Conservation (phyloP, 2,888 invertebrate species). For the Pemphredon lugubris region DNA sequence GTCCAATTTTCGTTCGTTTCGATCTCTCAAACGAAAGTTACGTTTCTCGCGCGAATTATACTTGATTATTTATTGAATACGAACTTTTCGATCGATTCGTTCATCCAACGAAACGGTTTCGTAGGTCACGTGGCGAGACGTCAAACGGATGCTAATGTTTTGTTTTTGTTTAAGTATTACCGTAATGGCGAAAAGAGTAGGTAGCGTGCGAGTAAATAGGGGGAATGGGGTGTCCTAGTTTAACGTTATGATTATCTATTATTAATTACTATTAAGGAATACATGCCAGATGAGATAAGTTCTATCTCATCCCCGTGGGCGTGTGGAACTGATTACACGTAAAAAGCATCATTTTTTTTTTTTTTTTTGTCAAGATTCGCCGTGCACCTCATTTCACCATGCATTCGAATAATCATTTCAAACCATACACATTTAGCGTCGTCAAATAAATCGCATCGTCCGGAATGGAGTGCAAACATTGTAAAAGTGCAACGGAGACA, state of each 20-base stretch:
- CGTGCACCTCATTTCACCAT: slow-evolving; percentile 20
- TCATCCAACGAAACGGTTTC: slow-evolving; percentile 7
- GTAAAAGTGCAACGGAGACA: background rate
- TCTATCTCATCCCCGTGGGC: slow-evolving; percentile 44
- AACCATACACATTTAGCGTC: slow-evolving; percentile 9
- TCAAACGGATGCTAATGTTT: slow-evolving; percentile 45
- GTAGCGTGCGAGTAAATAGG: slow-evolving; percentile 10
- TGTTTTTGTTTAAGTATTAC: slow-evolving; percentile 60
- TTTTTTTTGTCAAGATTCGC: slow-evolving; percentile 42
- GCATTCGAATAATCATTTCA: slow-evolving; percentile 15
- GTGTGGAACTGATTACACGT: slow-evolving; percentile 64
- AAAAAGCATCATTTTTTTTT: slow-evolving; percentile 37
- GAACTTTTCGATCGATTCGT: background rate
- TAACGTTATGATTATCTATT: slow-evolving; percentile 57
- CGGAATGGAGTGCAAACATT: background rate
- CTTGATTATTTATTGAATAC: slow-evolving; percentile 29
- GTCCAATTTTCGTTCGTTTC: background rate
- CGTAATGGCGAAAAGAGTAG: slow-evolving; percentile 24
- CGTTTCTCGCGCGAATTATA: slow-evolving; percentile 9
- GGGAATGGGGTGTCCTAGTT: slow-evolving; percentile 26
- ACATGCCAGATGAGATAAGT: slow-evolving; percentile 40
- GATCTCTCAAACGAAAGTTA: no score
- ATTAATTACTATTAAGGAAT: slow-evolving; percentile 57
- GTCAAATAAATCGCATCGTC: slow-evolving; percentile 1
- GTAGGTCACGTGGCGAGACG: slow-evolving; percentile 46